Evolutionary conservation across 2,113 vertebrate species (phyloP), one percentile per base, ranked within the genome.

Genomic region (Coreoperca whiteheadi): DNA sequence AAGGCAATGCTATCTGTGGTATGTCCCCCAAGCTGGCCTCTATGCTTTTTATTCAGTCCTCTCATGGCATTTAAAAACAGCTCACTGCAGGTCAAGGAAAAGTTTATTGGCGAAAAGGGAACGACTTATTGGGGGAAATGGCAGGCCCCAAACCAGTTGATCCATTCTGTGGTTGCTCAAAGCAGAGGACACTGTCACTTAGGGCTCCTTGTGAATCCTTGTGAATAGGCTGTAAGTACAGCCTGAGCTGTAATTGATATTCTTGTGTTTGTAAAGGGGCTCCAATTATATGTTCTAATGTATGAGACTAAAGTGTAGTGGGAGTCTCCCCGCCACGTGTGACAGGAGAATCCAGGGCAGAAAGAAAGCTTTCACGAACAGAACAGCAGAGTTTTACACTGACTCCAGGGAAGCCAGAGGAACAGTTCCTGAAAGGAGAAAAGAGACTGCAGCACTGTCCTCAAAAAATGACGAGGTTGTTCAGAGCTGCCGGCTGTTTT

Each of bases 241-340:
- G 89, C 60, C 68, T 78, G 65, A 77, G 84, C 59, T 86, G 91
- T 92, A 94, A 95, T 79, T 91, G 87, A 93, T 95, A 94, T 80
- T 72, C 74, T 83, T 84, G 87, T 84, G 87, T 94, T 89, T 91
- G 78, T 66, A 64, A 85, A 86, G 79, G 73, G 81, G 80, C 82
- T 39, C 74, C 70, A 54, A 87, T 91, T 81, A 85, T 81, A 81
- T 50, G 69, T 61, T 75, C n/a, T 74, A 46, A 79, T 66, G 81
- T 83, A 74, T 67, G 60, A 85, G 67, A 71, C 72, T 30, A 15
- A 48, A 21, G 37, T 6, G 59, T 68, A 79, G 78, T 10, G 48
- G 81, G 85, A 84, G 60, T 73, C 39, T 14, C 34, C 76, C 59
- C 6, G 53, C 75, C 90, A 86, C 56, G 74, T 91, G 83, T 83